Evolutionary conservation across 2,888 invertebrate genomes (phyloP), one percentile per base, ranked within the genome.

Genomic region (Synanthedon tipuliformis): DNA sequence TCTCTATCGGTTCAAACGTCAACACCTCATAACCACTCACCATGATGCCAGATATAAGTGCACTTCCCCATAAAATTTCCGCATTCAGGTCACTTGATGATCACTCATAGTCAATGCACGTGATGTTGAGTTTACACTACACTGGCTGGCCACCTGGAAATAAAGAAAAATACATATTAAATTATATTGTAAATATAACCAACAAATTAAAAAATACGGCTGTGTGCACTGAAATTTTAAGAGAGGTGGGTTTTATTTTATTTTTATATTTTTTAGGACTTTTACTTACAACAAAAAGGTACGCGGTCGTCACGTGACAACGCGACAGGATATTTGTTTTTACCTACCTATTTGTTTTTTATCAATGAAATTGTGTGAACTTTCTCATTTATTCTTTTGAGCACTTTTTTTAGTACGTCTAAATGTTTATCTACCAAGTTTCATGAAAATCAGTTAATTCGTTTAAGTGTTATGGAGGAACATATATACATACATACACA

Each of bases 41-140:
- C 83, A 83, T 83, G 71, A 68, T 78, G 69, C 63, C 63, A 58
- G 59, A 55, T 66, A 64, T 77, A 74, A 84, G 81, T 84, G 83
- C 80, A 69, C 66, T 73, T 55, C 64, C 67, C 69, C 76, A 80
- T 81, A 78, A 78, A 78, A 65, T 68, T 64, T 45, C 65, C 64
- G 64, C 77, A 81, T 81, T 72, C 72, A 73, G 75, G 73, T 75
- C 78, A 63, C 58, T 61, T 62, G 56, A 55, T 53, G 16, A 49
- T 49, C 49, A 54, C 48, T 40, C 51, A 40, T 16, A 40, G 34
- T 48, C 48, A 40, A 52, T 40, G 8, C 18, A 48, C 13, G 48
- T 45, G 45, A 45, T 13, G 13, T 13, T n/a, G 15, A 45, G 45
- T 15, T 45, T 15, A 1, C 15, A 45, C 13, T 45, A 45, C 45